Evolutionary conservation across 2,888 invertebrate genomes (phyloP).

Genomic region (Acleris holmiana): DNA sequence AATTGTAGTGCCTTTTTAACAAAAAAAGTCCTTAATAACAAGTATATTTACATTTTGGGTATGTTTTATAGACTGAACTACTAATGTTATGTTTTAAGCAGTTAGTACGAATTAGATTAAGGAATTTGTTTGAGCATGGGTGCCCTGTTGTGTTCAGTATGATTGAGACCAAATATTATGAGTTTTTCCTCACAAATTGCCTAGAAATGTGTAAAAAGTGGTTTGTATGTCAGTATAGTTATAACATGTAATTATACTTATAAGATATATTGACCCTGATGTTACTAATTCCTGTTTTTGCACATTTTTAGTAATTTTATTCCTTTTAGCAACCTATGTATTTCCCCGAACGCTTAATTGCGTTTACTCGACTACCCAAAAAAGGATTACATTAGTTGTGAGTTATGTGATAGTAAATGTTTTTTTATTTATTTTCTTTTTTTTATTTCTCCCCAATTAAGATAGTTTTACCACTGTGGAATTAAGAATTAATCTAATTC

Average conservation of each 20-base stretch:
- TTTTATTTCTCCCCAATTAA: constrained; percentile 31
- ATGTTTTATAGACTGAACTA: constrained; percentile 38
- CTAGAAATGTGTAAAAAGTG: constrained; percentile 18
- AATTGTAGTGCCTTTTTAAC: constrained; percentile 26
- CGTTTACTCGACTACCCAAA: constrained; percentile 28
- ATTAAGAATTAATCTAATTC: too few relatives aligned
- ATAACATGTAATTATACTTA: too few relatives aligned
- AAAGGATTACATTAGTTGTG: constrained; percentile 47
- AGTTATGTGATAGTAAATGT: constrained; percentile 69
- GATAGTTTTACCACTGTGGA: background rate
- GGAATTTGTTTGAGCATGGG: constrained; percentile 15
- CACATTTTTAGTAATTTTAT: constrained; percentile 5
- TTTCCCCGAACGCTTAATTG: constrained; percentile 32
- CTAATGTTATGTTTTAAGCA: constrained; percentile 34
- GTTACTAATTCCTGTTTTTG: background rate
- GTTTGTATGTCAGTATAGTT: too few relatives aligned
- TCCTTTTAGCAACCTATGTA: constrained; percentile 6
- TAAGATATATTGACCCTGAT: too few relatives aligned
- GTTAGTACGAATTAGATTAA: constrained; percentile 23
- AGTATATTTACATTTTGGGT: constrained; percentile 24
- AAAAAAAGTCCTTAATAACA: constrained; percentile 19
- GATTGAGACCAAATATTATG: constrained; percentile 34
- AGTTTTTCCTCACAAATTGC: background rate
- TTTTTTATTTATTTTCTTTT: constrained; percentile 59
- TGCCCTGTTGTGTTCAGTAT: constrained; percentile 35